Percentiles rank a stretch among this genome's conserved stretches.
Evolutionary conservation across 2,888 invertebrate genomes (phyloP).

Genomic region (Polyploca ridens): DNA sequence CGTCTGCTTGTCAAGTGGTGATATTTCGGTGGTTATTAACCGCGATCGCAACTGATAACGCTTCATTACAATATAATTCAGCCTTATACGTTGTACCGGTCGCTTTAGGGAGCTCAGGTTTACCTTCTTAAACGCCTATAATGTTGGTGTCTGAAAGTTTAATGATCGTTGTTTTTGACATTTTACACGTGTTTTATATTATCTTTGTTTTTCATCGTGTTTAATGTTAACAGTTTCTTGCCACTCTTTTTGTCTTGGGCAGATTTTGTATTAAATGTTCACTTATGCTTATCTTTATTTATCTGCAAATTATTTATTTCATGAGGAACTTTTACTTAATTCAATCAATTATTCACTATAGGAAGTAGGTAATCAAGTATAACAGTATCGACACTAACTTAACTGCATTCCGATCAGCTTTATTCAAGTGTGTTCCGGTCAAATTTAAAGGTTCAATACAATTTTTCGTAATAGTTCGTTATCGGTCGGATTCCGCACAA

Average conservation of each 20-base stretch:
- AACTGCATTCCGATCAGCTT: conserved; percentile 4
- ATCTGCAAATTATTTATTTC: not conserved
- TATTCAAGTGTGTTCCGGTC: conserved; percentile 30
- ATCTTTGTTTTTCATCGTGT: not conserved
- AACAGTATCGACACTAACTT: not conserved
- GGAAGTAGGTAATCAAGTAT: not conserved
- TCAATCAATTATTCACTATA: not conserved
- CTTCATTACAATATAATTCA: conserved; percentile 31
- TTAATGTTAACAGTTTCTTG: conserved; percentile 3
- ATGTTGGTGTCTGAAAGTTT: not conserved
- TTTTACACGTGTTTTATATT: not conserved
- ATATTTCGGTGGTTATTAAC: conserved; percentile 66
- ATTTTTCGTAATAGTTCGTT: conserved; percentile 33
- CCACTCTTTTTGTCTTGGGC: not conserved
- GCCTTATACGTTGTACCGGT: conserved; percentile 20
- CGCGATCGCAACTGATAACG: conserved; percentile 42
- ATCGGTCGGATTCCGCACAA: conserved; percentile 34
- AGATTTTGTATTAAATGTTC: not conserved
- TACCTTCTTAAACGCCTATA: conserved; percentile 2
- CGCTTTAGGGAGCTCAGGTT: conserved; percentile 10
- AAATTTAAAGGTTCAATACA: conserved; percentile 30
- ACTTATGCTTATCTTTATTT: not conserved
- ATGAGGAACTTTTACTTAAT: not conserved
- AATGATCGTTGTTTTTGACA: not conserved
- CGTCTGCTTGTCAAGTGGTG: conserved; percentile 57